These are phyloP conservation scores for Chinchilla lanigera DNA, from an alignment of 2,113 vertebrate species.

Conservation along the genomic window DNA sequence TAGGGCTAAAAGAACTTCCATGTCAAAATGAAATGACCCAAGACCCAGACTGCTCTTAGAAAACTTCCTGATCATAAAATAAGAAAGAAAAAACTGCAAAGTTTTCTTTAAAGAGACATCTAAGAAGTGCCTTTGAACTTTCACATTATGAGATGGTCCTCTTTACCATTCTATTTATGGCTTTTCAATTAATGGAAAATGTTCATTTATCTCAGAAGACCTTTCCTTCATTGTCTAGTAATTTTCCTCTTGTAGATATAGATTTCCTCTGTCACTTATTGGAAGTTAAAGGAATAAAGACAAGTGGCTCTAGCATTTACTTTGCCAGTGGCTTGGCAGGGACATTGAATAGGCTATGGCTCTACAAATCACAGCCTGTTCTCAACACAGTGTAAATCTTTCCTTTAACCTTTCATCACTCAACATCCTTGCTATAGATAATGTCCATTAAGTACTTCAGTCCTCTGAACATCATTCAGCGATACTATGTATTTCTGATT, in stretches of 20 bases:
- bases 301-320: not conserved
- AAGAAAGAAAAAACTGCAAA: conserved; percentile 31
- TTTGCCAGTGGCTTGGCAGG: not conserved
- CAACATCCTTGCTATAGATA: conserved; percentile 13
- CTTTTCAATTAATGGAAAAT: conserved; percentile 65
- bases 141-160: conserved; percentile 68
- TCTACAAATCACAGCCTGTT: conserved; percentile 51
- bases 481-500: not conserved
- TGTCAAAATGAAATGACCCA: conserved; percentile 72
- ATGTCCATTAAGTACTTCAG: not conserved
- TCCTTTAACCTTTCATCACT: conserved; percentile 52
- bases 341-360: not conserved
- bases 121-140: conserved; percentile 73
- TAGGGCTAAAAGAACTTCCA: conserved; percentile 56
- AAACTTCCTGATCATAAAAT: conserved; percentile 64
- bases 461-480: conserved; percentile 26
- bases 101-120: conserved; percentile 71
- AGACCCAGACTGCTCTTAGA: conserved; percentile 44
- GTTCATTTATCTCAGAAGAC: conserved; percentile 58
- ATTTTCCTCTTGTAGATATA: conserved; percentile 50
- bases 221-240: conserved; percentile 59
- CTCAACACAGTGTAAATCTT: conserved; percentile 33
- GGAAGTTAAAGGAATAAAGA: conserved; percentile 49
- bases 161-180: conserved; percentile 66
- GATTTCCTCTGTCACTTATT: conserved; percentile 9